Conservation (phyloP, 2,888 invertebrate species). For the Cactoblastis cactorum region DNA sequence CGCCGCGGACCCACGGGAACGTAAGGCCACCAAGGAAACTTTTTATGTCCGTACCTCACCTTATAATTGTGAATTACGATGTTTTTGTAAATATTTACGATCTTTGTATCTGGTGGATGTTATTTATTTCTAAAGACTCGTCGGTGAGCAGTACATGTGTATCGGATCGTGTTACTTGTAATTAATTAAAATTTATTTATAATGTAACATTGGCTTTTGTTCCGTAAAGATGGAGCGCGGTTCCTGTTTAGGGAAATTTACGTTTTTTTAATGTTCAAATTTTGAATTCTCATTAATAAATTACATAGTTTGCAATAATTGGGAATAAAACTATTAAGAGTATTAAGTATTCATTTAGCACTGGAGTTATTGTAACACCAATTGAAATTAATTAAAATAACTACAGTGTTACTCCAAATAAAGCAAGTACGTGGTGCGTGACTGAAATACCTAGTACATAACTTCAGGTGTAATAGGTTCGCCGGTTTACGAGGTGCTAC, state of each 20-base stretch:
- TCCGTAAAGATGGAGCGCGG: background rate
- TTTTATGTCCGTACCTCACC: constrained; percentile 51
- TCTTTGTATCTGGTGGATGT: constrained; percentile 37
- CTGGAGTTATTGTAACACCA: background rate
- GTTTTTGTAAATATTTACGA: constrained; percentile 60
- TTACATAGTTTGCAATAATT: too few relatives aligned
- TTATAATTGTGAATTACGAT: constrained; percentile 60
- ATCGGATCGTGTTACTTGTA: constrained; percentile 21
- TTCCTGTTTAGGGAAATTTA: constrained; percentile 1
- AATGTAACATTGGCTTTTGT: constrained; percentile 11
- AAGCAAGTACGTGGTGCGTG: constrained; percentile 11
- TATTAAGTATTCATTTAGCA: background rate
- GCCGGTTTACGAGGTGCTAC: constrained; percentile 42
- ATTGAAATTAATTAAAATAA: constrained; percentile 1
- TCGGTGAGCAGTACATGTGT: constrained; percentile 21
- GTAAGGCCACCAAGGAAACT: constrained; percentile 40
- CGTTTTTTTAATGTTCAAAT: background rate
- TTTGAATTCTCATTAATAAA: too few relatives aligned
- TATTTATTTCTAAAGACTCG: constrained; percentile 26
- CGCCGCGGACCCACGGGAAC: constrained; percentile 59
- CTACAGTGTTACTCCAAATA: background rate
- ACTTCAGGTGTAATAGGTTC: constrained; percentile 29
- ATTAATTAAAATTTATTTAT: constrained; percentile 22
- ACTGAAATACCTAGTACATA: constrained; percentile 17
- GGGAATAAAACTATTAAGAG: too few relatives aligned